These are phyloP conservation scores for Furcifer pardalis DNA, from an alignment of 2,797 vertebrate genomes.

Conservation along the genomic window DNA sequence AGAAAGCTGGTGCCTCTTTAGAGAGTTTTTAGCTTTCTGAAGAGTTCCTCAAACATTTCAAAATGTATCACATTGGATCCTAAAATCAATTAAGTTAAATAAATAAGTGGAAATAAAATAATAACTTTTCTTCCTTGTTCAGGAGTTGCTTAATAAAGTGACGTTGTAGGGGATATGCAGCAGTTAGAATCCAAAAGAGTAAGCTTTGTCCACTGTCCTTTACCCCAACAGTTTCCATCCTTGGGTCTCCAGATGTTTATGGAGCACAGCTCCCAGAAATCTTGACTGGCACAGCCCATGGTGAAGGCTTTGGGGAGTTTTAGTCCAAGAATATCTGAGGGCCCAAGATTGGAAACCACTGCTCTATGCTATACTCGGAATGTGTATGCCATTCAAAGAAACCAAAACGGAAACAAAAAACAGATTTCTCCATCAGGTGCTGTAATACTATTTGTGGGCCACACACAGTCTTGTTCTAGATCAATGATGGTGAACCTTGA, in stretches of 20 bases:
- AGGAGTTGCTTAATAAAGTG: no score
- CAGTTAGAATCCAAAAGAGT: no score
- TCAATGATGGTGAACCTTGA: no score
- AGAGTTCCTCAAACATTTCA: not conserved
- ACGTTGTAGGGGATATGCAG: no score
- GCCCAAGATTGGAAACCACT: no score
- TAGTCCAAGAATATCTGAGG: no score
- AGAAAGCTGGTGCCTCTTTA: not conserved
- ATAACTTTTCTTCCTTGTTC: not conserved
- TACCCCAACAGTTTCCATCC: no score
- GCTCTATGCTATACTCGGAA: not conserved
- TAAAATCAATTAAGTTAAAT: not conserved
- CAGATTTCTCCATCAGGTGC: not conserved
- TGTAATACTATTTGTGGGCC: not conserved
- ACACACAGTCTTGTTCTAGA: not conserved
- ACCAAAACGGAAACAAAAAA: not conserved
- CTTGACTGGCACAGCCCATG: no score
- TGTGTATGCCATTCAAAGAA: not conserved
- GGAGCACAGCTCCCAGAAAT: no score
- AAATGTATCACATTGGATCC: not conserved
- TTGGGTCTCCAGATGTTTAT: no score
- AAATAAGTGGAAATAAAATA: not conserved
- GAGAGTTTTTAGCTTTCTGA: not conserved
- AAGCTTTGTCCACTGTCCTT: not conserved
- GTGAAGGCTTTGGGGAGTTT: no score